A percentile compares a stretch with the other conserved stretches of the same genome.
These are phyloP conservation scores for Pandemis cinnamomeana DNA, from an alignment of 2,888 invertebrate genomes.

Conservation along the genomic window DNA sequence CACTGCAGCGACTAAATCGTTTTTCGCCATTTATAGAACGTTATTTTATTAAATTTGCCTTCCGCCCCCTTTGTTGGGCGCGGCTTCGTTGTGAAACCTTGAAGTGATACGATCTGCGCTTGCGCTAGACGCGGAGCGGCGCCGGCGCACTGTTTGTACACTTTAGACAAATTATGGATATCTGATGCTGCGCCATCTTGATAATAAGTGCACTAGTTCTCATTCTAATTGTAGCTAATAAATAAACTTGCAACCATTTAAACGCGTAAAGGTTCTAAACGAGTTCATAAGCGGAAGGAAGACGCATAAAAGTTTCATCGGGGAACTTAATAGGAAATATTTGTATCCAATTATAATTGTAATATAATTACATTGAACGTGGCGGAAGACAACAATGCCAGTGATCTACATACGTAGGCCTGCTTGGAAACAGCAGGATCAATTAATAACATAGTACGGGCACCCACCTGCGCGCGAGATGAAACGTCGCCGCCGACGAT, in stretches of 20 bases:
- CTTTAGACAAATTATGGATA: constrained; percentile 41
- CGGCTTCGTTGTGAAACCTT: constrained; percentile 42
- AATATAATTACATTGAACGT: constrained; percentile 26
- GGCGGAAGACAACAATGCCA: constrained; percentile 36
- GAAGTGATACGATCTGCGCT: constrained; percentile 56
- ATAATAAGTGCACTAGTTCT: constrained; percentile 18
- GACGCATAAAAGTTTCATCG: constrained; percentile 10
- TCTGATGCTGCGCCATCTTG: constrained; percentile 29
- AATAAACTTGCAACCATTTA: background rate
- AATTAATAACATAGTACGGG: constrained; percentile 35
- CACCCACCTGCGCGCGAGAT: constrained; percentile 40
- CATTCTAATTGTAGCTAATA: constrained; percentile 1
- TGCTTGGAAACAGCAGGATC: constrained; percentile 38
- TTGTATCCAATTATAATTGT: background rate
- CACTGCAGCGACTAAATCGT: constrained; percentile 56
- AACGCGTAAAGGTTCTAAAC: background rate
- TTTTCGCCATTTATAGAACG: constrained; percentile 63
- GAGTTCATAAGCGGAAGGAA: constrained; percentile 23
- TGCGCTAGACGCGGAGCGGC: constrained; percentile 37
- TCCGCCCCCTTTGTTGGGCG: constrained; percentile 58
- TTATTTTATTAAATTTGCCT: constrained; percentile 60
- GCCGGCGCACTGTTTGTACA: constrained; percentile 37
- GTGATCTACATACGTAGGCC: constrained; percentile 39
- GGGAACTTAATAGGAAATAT: constrained; percentile 22
- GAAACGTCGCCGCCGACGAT: constrained; percentile 36